Base-by-base conservation (phyloP, 2,113 vertebrate genomes). In the Leucoraja erinaceus region DNA sequence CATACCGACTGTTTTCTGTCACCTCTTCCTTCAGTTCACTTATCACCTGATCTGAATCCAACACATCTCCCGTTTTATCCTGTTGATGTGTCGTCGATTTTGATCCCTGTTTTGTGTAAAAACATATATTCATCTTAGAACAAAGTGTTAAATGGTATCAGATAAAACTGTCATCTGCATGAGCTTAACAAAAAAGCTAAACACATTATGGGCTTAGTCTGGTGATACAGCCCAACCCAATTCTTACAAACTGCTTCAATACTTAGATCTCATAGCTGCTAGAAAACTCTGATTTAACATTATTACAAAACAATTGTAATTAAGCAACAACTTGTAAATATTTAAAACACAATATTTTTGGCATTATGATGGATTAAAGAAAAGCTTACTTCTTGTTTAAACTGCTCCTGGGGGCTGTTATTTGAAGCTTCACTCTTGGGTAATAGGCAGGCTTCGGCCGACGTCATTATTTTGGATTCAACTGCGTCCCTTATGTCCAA, bases 111-210 rank as follows among this genome's bases (percentile, higher is more conserved):
- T 70, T 70, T 90, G 88, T 90, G 25, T 70, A 54, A 74, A 84
- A 91, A 91, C 88, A 91, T 33, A 91, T 47, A 72, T n/a, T 91
- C 20, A 91, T 33, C 33, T 91, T 91, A 54, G 22, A 66, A 38
- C 68, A 72, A 61, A 31, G 56, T 63, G 63, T 47, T 91, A 91
- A 72, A 68, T 7, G 38, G 16, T 11, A 72, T 91, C 33, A 70
- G 63, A 38, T 47, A 91, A 20, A 72, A 72, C 33, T 66, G 79
- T 12, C 2, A 59, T 25, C 81, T 56, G 4, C 81, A 84, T 22
- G 28, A 28, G 22, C 22, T 56, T n/a, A 86, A 86, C 4, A 61
- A 59, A 86, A 86, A 61, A 61, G 56, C 59, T 84, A 84, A 84
- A n/a, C 22, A 59, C 0, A 61, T 4, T 12, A 2, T n/a, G 28